Conservation (phyloP, 2,888 invertebrate genomes). For the Amiota mariae region DNA sequence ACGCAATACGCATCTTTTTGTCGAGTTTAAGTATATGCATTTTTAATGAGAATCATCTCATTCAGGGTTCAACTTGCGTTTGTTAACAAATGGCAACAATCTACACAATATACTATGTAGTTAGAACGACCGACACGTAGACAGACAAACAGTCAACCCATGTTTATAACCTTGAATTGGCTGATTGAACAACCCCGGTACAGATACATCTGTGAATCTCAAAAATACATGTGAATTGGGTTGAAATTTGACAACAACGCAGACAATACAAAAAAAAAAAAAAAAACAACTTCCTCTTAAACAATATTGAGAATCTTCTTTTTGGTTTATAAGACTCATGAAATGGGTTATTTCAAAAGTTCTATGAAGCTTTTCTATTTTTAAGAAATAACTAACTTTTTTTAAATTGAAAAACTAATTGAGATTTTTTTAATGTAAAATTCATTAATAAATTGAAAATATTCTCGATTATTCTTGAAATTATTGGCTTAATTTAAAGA, state of each 20-base stretch:
- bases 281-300: too few relatives aligned
- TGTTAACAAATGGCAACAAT: too few relatives aligned
- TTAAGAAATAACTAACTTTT: not conserved
- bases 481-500: too few relatives aligned
- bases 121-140: too few relatives aligned
- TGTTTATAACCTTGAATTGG: not conserved
- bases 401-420: not conserved
- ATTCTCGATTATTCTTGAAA: too few relatives aligned
- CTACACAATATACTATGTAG: too few relatives aligned
- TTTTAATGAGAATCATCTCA: conserved; percentile 5
- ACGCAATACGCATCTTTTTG: too few relatives aligned
- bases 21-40: conserved; percentile 1
- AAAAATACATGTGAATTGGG: not conserved
- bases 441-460: not conserved
- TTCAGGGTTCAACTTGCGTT: too few relatives aligned
- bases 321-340: not conserved
- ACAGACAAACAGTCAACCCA: too few relatives aligned
- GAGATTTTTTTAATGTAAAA: not conserved
- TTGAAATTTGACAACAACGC: conserved; percentile 55
- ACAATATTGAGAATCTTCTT: not conserved
- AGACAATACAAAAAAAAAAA: not conserved
- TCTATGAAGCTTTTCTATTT: not conserved
- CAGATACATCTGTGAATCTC: not conserved
- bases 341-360: not conserved
- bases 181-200: not conserved